These are phyloP conservation scores for Myotis daubentonii DNA, from an alignment of 2,797 vertebrate species.

Conservation along the genomic window DNA sequence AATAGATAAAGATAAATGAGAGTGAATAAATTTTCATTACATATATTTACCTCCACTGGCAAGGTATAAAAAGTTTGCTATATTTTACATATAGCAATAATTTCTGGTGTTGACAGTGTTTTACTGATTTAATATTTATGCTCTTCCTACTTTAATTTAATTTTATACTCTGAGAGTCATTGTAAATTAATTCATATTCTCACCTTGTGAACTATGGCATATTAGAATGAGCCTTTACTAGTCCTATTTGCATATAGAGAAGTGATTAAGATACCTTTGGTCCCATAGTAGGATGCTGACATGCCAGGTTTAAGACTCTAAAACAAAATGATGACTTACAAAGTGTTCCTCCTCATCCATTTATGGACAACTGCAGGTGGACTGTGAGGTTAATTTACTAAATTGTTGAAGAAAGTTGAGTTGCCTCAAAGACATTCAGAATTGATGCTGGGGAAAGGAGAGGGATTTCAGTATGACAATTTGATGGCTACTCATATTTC, in stretches of 20 bases:
- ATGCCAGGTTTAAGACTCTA: not conserved
- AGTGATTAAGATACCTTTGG: slow-evolving; percentile 25
- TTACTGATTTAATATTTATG: slow-evolving; percentile 66
- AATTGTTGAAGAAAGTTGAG: not conserved
- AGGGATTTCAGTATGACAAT: not conserved
- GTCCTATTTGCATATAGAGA: slow-evolving; percentile 32
- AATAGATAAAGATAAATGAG: slow-evolving; percentile 38
- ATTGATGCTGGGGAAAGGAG: not conserved
- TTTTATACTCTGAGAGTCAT: slow-evolving; percentile 50
- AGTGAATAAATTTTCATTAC: slow-evolving; percentile 60
- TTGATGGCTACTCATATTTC: not conserved
- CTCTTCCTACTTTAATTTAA: slow-evolving; percentile 64
- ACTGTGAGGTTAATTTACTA: not conserved
- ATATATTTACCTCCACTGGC: slow-evolving; percentile 47
- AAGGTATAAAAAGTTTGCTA: slow-evolving; percentile 10
- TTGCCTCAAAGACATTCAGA: not conserved
- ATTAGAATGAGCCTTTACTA: slow-evolving; percentile 48
- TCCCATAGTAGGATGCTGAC: not conserved
- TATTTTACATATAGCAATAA: slow-evolving; percentile 46
- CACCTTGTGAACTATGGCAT: slow-evolving; percentile 54
- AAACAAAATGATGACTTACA: not conserved
- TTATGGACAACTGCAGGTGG: not conserved
- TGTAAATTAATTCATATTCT: slow-evolving; percentile 61
- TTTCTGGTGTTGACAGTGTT: slow-evolving; percentile 46
- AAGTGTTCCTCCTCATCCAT: not conserved